These are phyloP conservation scores for Rhadinocentrus ornatus DNA, from an alignment of 2,797 vertebrate genomes.

Conservation along the genomic window DNA sequence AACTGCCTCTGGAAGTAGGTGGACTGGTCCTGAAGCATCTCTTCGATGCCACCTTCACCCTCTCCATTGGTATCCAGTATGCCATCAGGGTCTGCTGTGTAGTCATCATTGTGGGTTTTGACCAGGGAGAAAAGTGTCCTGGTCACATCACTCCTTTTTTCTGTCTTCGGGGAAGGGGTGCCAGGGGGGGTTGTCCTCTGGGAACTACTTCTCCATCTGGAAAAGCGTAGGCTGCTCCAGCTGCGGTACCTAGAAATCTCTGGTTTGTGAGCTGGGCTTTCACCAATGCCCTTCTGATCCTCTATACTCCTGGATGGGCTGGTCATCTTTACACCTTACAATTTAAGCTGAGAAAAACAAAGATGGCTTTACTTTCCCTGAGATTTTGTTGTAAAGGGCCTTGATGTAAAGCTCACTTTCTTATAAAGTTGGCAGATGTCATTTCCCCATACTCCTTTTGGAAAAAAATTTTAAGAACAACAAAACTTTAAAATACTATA, in stretches of 20 bases:
- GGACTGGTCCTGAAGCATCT: conserved; percentile 52
- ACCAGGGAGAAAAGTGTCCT: conserved; percentile 75
- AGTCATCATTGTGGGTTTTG: conserved; percentile 75
- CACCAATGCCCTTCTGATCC: conserved; percentile 40
- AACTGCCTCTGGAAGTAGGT: conserved; percentile 87
- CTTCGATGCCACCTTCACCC: conserved; percentile 46
- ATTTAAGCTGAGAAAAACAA: conserved; percentile 3
- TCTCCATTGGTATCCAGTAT: conserved; percentile 59
- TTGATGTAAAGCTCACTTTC: conserved; percentile 34
- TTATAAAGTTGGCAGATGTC: conserved; percentile 13
- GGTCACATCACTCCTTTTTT: conserved; percentile 65
- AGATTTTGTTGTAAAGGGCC: conserved; percentile 3
- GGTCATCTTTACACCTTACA: conserved; percentile 55
- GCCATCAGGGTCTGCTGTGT: conserved; percentile 73
- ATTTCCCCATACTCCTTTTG: background rate
- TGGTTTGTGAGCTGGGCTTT: conserved; percentile 56
- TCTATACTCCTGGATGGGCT: conserved; percentile 61
- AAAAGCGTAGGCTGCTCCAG: conserved; percentile 75
- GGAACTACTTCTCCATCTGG: conserved; percentile 75
- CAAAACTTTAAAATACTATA: background rate
- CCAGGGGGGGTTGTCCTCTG: conserved; percentile 64
- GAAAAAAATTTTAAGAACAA: background rate
- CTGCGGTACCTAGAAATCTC: conserved; percentile 63
- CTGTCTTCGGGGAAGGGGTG: conserved; percentile 65
- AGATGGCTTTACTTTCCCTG: background rate